Conservation (phyloP, 2,888 invertebrate species). For the Psococerastis gibbosa region DNA sequence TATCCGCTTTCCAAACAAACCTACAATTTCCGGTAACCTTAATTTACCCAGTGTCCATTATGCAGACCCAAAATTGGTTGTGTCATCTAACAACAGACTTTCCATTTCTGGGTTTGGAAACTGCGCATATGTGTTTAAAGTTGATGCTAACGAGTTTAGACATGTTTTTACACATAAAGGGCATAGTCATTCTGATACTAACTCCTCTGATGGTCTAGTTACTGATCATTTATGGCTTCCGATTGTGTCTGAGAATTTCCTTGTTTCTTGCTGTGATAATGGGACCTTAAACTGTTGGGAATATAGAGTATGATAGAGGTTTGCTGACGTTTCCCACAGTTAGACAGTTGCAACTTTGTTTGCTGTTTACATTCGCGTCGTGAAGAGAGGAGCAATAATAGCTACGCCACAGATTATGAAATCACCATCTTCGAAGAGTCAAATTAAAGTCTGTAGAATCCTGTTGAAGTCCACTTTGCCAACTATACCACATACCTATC, state of each 20-base stretch:
- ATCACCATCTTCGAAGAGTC: no score
- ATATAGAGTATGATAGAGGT: no score
- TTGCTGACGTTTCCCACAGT: no score
- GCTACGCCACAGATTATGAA: no score
- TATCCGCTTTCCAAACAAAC: no score
- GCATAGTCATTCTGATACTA: neutral
- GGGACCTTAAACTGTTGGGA: conserved; percentile 16
- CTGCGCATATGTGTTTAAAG: neutral
- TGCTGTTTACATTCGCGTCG: no score
- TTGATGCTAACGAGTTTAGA: neutral
- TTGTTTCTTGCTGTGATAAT: conserved; percentile 14
- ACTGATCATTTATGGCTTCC: conserved; percentile 14
- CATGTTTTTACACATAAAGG: neutral
- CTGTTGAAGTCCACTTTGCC: no score
- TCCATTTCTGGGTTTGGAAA: conserved; percentile 1
- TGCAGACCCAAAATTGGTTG: neutral
- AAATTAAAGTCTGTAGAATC: no score
- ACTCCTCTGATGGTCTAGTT: neutral
- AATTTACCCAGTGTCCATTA: neutral
- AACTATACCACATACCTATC: no score
- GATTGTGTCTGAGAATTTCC: conserved; percentile 13
- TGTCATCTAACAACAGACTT: neutral
- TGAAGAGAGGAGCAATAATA: no score
- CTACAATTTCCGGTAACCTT: no score
- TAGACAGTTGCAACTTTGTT: no score